These are phyloP conservation scores for Potamilus streckersoni DNA, from an alignment of 1,140 invertebrate genomes.

Conservation along the genomic window DNA sequence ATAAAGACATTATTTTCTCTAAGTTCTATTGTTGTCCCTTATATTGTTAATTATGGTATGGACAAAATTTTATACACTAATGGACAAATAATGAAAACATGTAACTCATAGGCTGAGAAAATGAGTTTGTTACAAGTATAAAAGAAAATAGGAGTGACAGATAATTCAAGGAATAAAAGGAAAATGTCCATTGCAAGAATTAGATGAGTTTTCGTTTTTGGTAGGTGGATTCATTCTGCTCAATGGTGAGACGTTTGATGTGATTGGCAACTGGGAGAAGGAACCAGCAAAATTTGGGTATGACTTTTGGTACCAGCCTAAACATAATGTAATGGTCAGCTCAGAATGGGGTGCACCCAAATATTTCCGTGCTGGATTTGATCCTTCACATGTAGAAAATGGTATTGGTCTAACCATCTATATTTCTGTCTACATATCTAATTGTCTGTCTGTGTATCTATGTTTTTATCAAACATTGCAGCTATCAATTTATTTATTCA, in stretches of 20 bases:
- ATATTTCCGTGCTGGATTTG: constrained; percentile 83
- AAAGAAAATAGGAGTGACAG: neutral
- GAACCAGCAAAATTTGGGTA: constrained; percentile 70
- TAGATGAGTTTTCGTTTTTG: constrained; percentile 3
- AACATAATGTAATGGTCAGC: constrained; percentile 89
- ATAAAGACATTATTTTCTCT: no score
- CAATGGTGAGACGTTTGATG: constrained; percentile 82
- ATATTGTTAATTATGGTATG: no score
- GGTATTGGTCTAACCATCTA: constrained; percentile 54
- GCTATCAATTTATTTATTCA: no score
- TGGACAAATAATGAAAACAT: no score
- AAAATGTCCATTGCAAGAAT: neutral
- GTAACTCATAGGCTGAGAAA: no score
- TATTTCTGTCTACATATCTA: no score
- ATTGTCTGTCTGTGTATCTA: no score
- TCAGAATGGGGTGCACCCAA: constrained; percentile 93
- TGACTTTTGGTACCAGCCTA: constrained; percentile 96
- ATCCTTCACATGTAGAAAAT: constrained; percentile 72
- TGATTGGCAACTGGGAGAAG: constrained; percentile 73
- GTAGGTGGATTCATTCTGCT: constrained; percentile 90
- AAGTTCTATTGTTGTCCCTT: no score
- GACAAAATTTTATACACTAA: no score
- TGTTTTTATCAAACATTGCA: no score
- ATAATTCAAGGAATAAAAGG: neutral
- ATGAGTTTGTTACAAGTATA: no score